Evolutionary conservation across 2,888 invertebrate species (phyloP).

Genomic region (Neoscelio sp.): DNA sequence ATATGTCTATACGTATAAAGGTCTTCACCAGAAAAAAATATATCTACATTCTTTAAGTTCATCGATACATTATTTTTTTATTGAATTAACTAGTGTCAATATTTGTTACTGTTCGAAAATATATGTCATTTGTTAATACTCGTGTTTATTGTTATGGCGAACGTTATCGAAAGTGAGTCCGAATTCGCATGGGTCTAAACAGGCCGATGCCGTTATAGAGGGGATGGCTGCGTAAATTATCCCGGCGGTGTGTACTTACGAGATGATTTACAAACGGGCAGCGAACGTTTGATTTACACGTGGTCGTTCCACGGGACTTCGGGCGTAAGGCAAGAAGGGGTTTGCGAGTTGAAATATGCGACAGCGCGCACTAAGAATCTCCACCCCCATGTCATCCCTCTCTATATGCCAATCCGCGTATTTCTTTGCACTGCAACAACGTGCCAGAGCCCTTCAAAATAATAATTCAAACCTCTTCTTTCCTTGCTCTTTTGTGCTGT

Average conservation of each 20-base stretch:
- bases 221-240: constrained; percentile 82
- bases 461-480: constrained; percentile 43
- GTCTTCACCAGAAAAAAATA: too few relatives aligned
- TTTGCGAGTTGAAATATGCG: constrained; percentile 80
- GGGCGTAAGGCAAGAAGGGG: constrained; percentile 70
- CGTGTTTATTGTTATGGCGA: constrained; percentile 22
- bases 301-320: constrained; percentile 70
- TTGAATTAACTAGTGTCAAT: constrained; percentile 19
- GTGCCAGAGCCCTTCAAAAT: constrained; percentile 34
- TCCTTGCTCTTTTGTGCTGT: constrained; percentile 19
- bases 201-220: constrained; percentile 63
- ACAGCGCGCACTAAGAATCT: constrained; percentile 75
- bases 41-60: too few relatives aligned
- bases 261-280: constrained; percentile 81
- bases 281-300: constrained; percentile 82
- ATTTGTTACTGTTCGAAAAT: constrained; percentile 18
- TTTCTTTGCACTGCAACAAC: constrained; percentile 26
- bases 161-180: constrained; percentile 19
- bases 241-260: constrained; percentile 81
- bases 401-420: constrained; percentile 59
- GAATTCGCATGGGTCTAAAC: constrained; percentile 49
- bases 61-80: too few relatives aligned
- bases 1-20: too few relatives aligned
- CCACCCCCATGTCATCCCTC: constrained; percentile 72
- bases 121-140: constrained; percentile 14